Percentiles rank a stretch among this genome's conserved stretches.
These are phyloP conservation scores for Drosophila busckii DNA, from an alignment of 1,140 invertebrate genomes.

Conservation along the genomic window DNA sequence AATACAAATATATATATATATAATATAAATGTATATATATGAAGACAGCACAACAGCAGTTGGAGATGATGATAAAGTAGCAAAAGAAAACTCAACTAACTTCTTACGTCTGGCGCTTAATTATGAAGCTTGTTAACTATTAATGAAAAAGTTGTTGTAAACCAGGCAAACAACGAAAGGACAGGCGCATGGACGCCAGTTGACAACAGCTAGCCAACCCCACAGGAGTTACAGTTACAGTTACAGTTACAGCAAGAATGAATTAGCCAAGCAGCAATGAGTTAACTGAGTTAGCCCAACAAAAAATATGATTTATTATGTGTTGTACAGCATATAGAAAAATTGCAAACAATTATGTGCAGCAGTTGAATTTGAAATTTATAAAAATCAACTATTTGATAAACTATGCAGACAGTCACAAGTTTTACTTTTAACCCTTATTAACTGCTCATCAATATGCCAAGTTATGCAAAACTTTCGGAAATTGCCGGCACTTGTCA, in stretches of 20 bases:
- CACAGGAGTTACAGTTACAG: conserved; percentile 28
- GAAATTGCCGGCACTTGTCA: conserved; percentile 5
- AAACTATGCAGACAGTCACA: too few relatives aligned
- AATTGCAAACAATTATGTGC: conserved; percentile 2
- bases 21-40: conserved; percentile 2
- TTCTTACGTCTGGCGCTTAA: conserved; percentile 57
- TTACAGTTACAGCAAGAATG: too few relatives aligned
- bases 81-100: conserved; percentile 19
- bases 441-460: conserved; percentile 8
- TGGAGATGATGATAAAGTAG: background rate
- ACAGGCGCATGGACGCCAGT: conserved; percentile 19
- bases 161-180: conserved; percentile 39
- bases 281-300: conserved; percentile 5
- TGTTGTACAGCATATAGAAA: conserved; percentile 1
- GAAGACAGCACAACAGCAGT: background rate
- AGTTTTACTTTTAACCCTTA: background rate
- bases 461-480: conserved; percentile 14
- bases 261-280: too few relatives aligned
- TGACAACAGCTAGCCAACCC: conserved; percentile 26
- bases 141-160: conserved; percentile 76
- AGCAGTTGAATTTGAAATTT: background rate
- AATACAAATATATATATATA: conserved; percentile 1
- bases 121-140: conserved; percentile 76
- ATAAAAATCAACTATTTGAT: background rate
- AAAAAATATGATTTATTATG: background rate